phyloP scores from a whole-genome alignment of 2,797 vertebrate species.

The Varecia variegata region DNA sequence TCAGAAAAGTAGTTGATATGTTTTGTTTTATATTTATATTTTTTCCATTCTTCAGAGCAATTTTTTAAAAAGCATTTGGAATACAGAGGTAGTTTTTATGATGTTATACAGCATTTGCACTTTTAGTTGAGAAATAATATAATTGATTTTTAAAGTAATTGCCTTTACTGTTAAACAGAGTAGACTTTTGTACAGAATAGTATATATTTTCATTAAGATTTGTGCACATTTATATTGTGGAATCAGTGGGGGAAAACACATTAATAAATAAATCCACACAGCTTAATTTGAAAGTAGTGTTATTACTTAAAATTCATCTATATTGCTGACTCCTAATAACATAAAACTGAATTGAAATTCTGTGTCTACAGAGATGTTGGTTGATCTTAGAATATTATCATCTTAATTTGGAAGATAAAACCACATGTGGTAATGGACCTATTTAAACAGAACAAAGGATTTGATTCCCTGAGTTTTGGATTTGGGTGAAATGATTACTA shows the following conservation, averaged over 20 bases:
- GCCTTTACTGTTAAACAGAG: neutral
- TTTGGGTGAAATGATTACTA: slow-evolving; percentile 10
- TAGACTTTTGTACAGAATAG: slow-evolving; percentile 5
- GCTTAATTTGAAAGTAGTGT: neutral
- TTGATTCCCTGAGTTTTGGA: neutral
- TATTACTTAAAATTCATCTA: slow-evolving; percentile 6
- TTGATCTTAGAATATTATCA: neutral
- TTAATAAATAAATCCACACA: neutral
- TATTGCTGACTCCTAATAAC: neutral
- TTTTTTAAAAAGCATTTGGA: neutral
- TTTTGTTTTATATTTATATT: neutral
- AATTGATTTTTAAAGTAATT: neutral
- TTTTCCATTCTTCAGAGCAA: neutral
- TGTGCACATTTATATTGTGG: neutral
- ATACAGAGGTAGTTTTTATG: neutral
- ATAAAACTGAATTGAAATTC: neutral
- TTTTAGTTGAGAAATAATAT: slow-evolving; percentile 23
- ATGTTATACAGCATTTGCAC: neutral
- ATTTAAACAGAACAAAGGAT: neutral
- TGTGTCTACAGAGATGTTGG: neutral
- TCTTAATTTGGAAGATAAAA: slow-evolving; percentile 44
- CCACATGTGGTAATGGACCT: neutral
- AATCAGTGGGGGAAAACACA: neutral
- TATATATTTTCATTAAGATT: neutral
- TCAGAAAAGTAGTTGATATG: neutral